Evolutionary conservation across 2,113 vertebrate genomes (phyloP), one percentile per base, ranked within the genome.

Genomic region (Tupaia chinensis): DNA sequence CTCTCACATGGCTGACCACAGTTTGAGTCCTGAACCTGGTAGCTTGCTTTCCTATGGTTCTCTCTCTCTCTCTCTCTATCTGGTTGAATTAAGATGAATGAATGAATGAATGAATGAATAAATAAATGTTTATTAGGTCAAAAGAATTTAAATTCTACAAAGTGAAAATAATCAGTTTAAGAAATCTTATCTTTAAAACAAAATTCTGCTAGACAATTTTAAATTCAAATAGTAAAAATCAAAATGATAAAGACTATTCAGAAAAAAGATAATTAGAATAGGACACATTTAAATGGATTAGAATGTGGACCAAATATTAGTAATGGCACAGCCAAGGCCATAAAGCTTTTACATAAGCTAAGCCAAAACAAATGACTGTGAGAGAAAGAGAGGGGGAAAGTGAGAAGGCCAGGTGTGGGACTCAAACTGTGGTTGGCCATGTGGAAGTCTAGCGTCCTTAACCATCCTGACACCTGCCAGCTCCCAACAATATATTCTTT

Each of bases 171-270:
- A 86, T 72, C 27, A 85, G 44, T 87, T 74, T 81, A 91, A 91
- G 68, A 74, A 87, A 74, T 86, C 19, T 22, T 56, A 74, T 53
- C 74, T 73, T n/a, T 27, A 92, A 85, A 13, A n/a, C 9, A 85
- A 20, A 69, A 79, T 76, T 54, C 20, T 58, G 53, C 13, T 69
- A 91, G 80, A 54, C 34, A 87, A 87, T 10, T 83, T 92, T 44
- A 92, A 34, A 88, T 70, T 92, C 22, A 83, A 88, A 77, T 44
- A 88, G 89, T 77, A 94, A 92, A 82, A 94, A 77, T 32, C 7
- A 88, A 88, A 87, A 88, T 56, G 6, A 70, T 68, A 73, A 69
- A 92, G 66, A 44, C 29, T 72, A 91, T 58, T 58, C 25, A 54
- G 82, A 78, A 95, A 69, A 92, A 92, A 9, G 9, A 61, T 81